Base-by-base conservation (phyloP, 2,888 invertebrate species). In the Nomada hirtipes region DNA sequence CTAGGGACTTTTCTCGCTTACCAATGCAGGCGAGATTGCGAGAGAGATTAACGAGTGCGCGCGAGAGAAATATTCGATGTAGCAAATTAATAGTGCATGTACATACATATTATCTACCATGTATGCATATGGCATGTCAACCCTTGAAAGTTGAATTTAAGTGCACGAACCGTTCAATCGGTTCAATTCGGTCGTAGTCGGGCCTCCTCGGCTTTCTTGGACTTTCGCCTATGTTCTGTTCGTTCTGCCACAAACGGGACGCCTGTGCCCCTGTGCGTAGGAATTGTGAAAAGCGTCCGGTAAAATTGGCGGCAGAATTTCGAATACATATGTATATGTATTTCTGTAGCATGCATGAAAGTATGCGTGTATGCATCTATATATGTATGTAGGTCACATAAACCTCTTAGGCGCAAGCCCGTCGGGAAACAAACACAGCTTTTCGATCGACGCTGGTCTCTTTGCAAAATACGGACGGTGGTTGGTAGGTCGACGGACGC, bases 351-450 rank as follows among this genome's bases (percentile, higher is more conserved):
- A 11, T 13, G 13, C 2, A 15, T 2, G 47, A 3, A 23, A 26
- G 11, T 3, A 13, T 7, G 26, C 1, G 7, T 36, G 36, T 7
- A 9, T 36, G 36, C 7, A 29, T 26, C 2, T 3, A 26, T 26
- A 26, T 29, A 29, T 15, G 20, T n/a, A 76, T 79, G 18, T 71
- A 77, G 83, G 83, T 67, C 77, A 76, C 57, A 57, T 52, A 72
- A 78, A 82, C 73, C 69, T 77, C 72, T 83, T 78, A 60, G 26
- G 83, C 83, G 83, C 83, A 83, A 77, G 83, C 68, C 83, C 83
- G 78, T 78, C 47, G 59, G 11, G 57, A 57, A 61, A 70, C 4
- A 72, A 79, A 79, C 63, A 60, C 59, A n/a, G 69, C 53, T 69
- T 81, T 81, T 81, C 80, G 80, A 80, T 81, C 80, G 80, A 67